A percentile compares a stretch with the other conserved stretches of the same genome.
Evolutionary conservation across 1,140 invertebrate genomes (phyloP).

Genomic region (Parapsyche elsis): DNA sequence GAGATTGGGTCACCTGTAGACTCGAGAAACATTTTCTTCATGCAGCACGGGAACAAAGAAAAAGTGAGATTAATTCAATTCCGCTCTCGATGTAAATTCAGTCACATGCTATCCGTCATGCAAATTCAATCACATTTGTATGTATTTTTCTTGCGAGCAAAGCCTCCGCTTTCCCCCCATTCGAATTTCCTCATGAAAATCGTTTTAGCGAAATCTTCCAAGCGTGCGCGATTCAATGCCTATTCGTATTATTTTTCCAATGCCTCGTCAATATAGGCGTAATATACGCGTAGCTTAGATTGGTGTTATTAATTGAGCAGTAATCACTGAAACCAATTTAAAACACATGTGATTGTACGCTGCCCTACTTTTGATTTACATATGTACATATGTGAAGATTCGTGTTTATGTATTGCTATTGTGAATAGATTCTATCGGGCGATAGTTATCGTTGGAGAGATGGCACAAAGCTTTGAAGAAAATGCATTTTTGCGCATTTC

Average conservation of each 20-base stretch:
- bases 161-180: background rate
- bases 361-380: too few relatives aligned
- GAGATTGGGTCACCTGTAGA: too few relatives aligned
- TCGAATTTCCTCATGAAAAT: background rate
- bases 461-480: background rate
- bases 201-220: constrained; percentile 8
- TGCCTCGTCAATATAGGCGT: too few relatives aligned
- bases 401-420: too few relatives aligned
- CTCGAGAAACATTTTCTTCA: background rate
- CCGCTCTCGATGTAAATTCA: constrained; percentile 30
- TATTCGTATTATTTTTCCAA: too few relatives aligned
- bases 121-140: constrained; percentile 32
- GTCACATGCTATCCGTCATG: constrained; percentile 30
- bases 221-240: background rate
- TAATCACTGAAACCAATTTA: too few relatives aligned
- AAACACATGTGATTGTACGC: too few relatives aligned
- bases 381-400: too few relatives aligned
- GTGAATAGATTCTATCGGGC: too few relatives aligned
- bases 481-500: constrained; percentile 40
- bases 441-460: too few relatives aligned
- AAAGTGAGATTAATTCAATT: constrained; percentile 29
- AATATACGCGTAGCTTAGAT: too few relatives aligned
- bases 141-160: constrained; percentile 21
- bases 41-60: background rate
- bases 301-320: too few relatives aligned